These are phyloP conservation scores for Spodoptera frugiperda DNA, from an alignment of 1,140 invertebrate species.

Conservation along the genomic window DNA sequence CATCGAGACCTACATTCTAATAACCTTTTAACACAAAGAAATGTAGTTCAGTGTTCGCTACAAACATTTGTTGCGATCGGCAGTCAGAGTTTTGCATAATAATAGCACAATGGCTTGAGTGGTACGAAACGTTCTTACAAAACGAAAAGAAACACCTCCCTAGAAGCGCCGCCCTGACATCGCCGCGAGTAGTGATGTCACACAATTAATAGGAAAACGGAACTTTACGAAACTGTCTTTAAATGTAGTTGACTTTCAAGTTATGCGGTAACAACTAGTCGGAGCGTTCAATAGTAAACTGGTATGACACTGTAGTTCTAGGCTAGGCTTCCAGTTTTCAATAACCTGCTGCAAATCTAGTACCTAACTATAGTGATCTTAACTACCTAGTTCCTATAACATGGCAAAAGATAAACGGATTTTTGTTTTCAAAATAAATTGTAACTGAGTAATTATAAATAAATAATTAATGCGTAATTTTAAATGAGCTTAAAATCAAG, in stretches of 20 bases:
- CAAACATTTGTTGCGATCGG: slow-evolving; percentile 70
- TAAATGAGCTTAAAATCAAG: not conserved
- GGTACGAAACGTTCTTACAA: slow-evolving; percentile 70
- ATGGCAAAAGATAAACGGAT: not conserved
- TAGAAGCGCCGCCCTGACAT: slow-evolving; percentile 60
- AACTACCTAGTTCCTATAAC: slow-evolving; percentile 3
- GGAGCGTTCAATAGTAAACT: slow-evolving; percentile 13
- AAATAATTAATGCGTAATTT: not conserved
- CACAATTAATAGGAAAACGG: not conserved
- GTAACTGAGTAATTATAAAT: not conserved
- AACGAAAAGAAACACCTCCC: slow-evolving; percentile 75
- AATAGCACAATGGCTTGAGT: slow-evolving; percentile 75
- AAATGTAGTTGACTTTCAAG: not conserved
- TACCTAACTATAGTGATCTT: not conserved
- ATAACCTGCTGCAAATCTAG: slow-evolving; percentile 13
- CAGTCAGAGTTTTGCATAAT: slow-evolving; percentile 77
- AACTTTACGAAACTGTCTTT: not conserved
- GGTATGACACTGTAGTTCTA: slow-evolving; percentile 28
- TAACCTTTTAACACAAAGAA: slow-evolving; percentile 78
- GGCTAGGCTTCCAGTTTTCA: slow-evolving; percentile 27
- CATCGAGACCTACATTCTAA: slow-evolving; percentile 75
- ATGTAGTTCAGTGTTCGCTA: slow-evolving; percentile 67
- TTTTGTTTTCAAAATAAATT: too few species aligned
- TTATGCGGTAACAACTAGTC: slow-evolving; percentile 15
- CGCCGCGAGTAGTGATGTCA: slow-evolving; percentile 35